A percentile compares a stretch with the other conserved stretches of the same genome.
These are phyloP conservation scores for Alectura lathami DNA, from an alignment of 2,113 vertebrate genomes.

Conservation along the genomic window DNA sequence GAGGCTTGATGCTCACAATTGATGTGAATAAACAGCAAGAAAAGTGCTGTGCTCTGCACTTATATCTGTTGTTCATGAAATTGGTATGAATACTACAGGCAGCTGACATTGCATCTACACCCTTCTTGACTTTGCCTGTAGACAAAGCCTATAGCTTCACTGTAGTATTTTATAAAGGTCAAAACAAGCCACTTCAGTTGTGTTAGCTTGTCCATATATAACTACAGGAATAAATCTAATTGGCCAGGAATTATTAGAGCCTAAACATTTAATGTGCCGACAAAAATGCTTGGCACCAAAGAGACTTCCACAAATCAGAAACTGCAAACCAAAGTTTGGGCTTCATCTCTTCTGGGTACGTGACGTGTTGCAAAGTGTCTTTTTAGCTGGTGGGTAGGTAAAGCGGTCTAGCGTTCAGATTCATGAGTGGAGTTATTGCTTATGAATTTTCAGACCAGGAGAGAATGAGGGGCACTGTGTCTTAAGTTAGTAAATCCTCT, in stretches of 20 bases:
- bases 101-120: not conserved
- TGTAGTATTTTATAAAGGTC: not conserved
- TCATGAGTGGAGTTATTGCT: not conserved
- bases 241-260: not conserved
- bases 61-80: not conserved
- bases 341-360: fast-evolving
- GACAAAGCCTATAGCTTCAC: not conserved
- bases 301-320: not conserved
- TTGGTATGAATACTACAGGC: not conserved
- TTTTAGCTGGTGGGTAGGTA: not conserved
- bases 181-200: not conserved
- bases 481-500: not conserved
- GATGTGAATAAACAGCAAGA: not conserved
- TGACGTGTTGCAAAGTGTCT: not conserved
- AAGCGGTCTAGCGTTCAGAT: not conserved
- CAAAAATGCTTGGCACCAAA: not conserved
- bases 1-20: not conserved
- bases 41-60: not conserved
- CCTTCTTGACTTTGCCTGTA: not conserved
- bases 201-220: not conserved
- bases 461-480: fast-evolving
- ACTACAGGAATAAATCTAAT: not conserved
- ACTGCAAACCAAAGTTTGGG: not conserved
- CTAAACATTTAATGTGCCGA: not conserved
- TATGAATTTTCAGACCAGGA: not conserved